Evolutionary conservation across 2,888 invertebrate species (phyloP).

Genomic region (Volucella inflata): DNA sequence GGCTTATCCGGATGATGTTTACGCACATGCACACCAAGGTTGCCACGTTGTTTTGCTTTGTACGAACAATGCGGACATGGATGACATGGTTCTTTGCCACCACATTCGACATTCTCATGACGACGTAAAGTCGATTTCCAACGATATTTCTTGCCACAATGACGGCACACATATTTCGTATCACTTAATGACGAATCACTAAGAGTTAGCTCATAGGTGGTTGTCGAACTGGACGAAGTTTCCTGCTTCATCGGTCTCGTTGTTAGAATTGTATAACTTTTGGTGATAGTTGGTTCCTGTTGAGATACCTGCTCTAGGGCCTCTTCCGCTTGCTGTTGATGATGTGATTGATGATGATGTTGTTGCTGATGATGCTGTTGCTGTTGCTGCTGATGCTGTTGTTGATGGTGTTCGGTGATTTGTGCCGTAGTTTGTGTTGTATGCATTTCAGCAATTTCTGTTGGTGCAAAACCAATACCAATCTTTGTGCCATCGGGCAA

Average conservation of each 20-base stretch:
- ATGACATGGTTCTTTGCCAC: constrained; percentile 92
- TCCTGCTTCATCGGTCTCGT: constrained; percentile 83
- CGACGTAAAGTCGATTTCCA: constrained; percentile 93
- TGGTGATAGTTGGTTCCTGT: constrained; percentile 80
- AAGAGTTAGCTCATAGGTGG: constrained; percentile 82
- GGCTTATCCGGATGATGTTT: constrained; percentile 88
- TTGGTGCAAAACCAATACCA: constrained; percentile 83
- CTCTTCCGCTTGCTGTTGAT: constrained; percentile 78
- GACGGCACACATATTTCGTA: constrained; percentile 90
- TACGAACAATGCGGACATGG: constrained; percentile 92
- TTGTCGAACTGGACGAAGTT: constrained; percentile 80
- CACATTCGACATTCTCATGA: constrained; percentile 93
- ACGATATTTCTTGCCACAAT: constrained; percentile 93
- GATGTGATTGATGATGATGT: constrained; percentile 77
- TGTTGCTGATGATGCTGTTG: constrained; percentile 77
- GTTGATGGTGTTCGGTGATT: constrained; percentile 79
- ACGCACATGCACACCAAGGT: constrained; percentile 91
- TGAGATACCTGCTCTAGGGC: constrained; percentile 76
- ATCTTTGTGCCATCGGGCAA: constrained; percentile 84
- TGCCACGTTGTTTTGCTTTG: constrained; percentile 92
- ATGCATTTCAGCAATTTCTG: constrained; percentile 83
- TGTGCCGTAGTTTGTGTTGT: constrained; percentile 79
- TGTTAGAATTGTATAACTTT: constrained; percentile 83
- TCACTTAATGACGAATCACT: constrained; percentile 83
- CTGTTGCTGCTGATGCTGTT: constrained; percentile 71